These are phyloP conservation scores for Dryobota labecula DNA, from an alignment of 2,888 invertebrate genomes.

Conservation along the genomic window DNA sequence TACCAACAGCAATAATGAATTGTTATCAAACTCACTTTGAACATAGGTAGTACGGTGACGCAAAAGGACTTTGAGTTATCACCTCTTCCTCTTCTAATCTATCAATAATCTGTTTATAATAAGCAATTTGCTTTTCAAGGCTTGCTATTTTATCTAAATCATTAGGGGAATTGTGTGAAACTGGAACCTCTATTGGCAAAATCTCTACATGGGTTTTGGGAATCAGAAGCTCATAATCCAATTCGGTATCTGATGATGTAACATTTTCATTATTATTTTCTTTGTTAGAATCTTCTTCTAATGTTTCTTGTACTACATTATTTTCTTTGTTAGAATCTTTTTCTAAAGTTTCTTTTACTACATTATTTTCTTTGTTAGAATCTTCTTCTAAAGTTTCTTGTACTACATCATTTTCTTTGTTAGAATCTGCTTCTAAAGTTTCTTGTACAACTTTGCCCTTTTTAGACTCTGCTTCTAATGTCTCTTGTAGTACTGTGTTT, in stretches of 20 bases:
- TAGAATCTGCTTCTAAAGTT: neutral
- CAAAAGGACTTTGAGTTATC: conserved; percentile 43
- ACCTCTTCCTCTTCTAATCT: conserved; percentile 75
- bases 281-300: conserved; percentile 4
- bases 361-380: neutral
- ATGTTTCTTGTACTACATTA: neutral
- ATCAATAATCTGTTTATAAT: conserved; percentile 66
- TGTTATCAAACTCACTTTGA: conserved; percentile 36
- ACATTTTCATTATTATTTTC: conserved; percentile 17
- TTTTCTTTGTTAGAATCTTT: neutral
- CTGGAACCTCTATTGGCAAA: neutral
- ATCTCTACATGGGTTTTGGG: conserved; percentile 11
- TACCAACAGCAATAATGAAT: conserved; percentile 3
- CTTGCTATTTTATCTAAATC: conserved; percentile 41
- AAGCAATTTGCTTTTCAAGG: conserved; percentile 70
- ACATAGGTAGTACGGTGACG: conserved; percentile 39
- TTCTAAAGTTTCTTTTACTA: neutral
- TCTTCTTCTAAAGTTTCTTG: neutral
- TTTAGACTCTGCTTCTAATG: conserved; percentile 8
- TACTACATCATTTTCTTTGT: neutral
- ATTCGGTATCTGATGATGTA: neutral
- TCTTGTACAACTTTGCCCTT: neutral
- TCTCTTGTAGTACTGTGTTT: conserved; percentile 1
- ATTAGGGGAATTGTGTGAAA: too few relatives aligned
- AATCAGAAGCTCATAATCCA: conserved; percentile 39